Base-by-base conservation (phyloP, 2,113 vertebrate species). In the Pluvialis apricaria region DNA sequence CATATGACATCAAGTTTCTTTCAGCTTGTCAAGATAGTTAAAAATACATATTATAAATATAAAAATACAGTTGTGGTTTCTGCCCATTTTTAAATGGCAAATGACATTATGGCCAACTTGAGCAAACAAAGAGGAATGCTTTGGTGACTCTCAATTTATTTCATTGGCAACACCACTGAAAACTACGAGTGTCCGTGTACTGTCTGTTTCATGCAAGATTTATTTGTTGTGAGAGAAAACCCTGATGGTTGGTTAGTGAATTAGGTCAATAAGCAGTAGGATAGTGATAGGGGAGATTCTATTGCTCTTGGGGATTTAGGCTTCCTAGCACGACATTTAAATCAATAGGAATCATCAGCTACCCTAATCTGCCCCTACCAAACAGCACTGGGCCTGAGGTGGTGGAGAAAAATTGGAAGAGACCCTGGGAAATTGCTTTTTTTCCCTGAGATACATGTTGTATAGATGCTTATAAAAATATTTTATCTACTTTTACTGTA, bases 201-300 rank as follows among this genome's bases (percentile, higher is more conserved):
- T 90, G 52, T 72, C 86, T 95, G 94, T 95, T 97, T 97, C 96
- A 97, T 96, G 95, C 95, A 97, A 96, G 95, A 95, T 96, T 97
- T 97, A 97, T 96, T 95, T 94, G 95, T 95, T 97, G 94, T 94
- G 95, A 95, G 94, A 92, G 95, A 91, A 97, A 97, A 91, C 92
- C 96, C 92, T 77, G 96, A 96, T 97, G 96, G 91, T 97, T 97
- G 95, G 96, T 96, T 97, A 92, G 94, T 97, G 97, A 97, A 97
- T 97, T 97, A 97, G 97, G 96, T 96, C 95, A 97, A 95, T 95
- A 97, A 97, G 97, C 94, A 97, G 89, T 92, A 94, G 94, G 94
- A 96, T 97, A 97, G 92, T 95, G 96, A 97, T 96, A 97, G 92
- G 96, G 95, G 95, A 92, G 91, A 94, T 97, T 97, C 96, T 94